phyloP scores from a whole-genome alignment of 2,797 vertebrate species.

The Caiman crocodilus region DNA sequence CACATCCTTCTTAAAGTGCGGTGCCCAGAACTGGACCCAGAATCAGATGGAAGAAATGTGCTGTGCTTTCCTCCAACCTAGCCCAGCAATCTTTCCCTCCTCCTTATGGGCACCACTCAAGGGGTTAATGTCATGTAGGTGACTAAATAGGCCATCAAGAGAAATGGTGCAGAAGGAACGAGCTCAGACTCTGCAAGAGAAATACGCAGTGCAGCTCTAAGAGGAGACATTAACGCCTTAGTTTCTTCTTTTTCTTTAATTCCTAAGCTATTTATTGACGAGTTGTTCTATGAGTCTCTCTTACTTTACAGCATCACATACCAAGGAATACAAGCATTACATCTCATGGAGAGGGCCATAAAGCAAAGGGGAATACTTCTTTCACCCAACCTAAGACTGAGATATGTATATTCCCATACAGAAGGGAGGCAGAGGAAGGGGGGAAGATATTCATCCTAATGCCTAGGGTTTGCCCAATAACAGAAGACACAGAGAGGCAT shows the following conservation, averaged over 20 bases:
- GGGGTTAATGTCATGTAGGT: neutral
- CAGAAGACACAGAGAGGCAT: neutral
- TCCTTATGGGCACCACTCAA: neutral
- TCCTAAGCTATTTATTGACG: neutral
- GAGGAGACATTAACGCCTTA: neutral
- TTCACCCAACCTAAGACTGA: neutral
- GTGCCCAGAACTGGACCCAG: neutral
- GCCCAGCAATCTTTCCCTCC: neutral
- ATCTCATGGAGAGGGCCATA: neutral
- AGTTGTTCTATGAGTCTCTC: neutral
- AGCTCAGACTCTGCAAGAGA: neutral
- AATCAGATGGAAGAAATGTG: neutral
- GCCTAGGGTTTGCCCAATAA: neutral
- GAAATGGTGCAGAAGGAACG: neutral
- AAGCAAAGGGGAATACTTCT: neutral
- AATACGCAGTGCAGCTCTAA: neutral
- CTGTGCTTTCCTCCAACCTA: neutral
- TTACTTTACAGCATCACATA: neutral
- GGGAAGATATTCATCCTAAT: neutral
- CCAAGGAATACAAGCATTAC: neutral
- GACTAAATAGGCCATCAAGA: neutral
- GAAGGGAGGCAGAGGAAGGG: neutral
- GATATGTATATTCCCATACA: neutral
- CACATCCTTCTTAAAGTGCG: too few species aligned
- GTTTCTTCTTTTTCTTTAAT: neutral